A percentile compares a stretch with the other conserved stretches of the same genome.
Conservation (phyloP, 1,140 invertebrate genomes). For the Drosophila setifemur region DNA sequence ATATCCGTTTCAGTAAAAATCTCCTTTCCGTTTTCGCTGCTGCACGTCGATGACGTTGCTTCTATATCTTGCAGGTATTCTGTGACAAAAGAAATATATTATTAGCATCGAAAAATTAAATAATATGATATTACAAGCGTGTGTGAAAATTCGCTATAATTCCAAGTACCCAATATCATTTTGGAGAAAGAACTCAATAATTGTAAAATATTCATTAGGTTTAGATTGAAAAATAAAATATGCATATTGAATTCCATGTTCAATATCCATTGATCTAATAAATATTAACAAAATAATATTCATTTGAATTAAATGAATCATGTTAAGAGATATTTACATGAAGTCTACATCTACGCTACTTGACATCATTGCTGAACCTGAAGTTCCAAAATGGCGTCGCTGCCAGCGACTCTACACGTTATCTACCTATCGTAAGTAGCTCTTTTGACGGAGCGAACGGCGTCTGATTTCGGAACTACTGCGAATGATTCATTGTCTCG, state of each 20-base stretch:
- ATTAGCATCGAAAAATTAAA: constrained; percentile 30
- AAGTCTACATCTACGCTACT: too few species aligned
- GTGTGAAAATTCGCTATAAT: constrained; percentile 3
- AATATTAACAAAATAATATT: too few species aligned
- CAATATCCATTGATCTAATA: neutral
- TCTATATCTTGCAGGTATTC: constrained; percentile 80
- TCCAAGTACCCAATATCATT: constrained; percentile 3
- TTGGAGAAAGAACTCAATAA: neutral
- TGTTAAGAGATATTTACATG: too few species aligned
- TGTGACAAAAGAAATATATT: constrained; percentile 37
- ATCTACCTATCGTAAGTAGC: neutral
- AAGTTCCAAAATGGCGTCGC: too few species aligned
- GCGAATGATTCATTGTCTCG: neutral
- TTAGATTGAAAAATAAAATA: neutral
- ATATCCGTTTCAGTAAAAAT: constrained; percentile 68
- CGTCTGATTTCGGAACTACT: neutral
- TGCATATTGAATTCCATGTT: neutral
- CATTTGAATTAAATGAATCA: too few species aligned
- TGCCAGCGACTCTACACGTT: too few species aligned
- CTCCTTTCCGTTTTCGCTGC: constrained; percentile 69
- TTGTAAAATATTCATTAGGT: neutral
- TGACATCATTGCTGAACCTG: too few species aligned
- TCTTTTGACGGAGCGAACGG: too few species aligned
- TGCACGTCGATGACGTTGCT: constrained; percentile 65
- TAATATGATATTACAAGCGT: constrained; percentile 1